Evolutionary conservation across 1,140 invertebrate species (phyloP).

Genomic region (Tetramorium simillimum): DNA sequence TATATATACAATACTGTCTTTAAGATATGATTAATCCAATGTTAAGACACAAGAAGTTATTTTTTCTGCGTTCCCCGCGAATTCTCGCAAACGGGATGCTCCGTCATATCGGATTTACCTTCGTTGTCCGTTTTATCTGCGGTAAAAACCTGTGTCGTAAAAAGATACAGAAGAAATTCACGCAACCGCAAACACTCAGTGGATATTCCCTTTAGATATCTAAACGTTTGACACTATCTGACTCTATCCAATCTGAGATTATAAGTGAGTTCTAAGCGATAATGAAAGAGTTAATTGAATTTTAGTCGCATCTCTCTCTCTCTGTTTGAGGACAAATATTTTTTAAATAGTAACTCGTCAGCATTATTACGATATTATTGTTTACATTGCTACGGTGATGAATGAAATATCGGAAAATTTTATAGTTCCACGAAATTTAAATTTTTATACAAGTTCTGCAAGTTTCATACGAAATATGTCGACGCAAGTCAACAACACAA

Average conservation of each 20-base stretch:
- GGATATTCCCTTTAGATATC: neutral
- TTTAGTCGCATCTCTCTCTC: neutral
- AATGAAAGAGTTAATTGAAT: neutral
- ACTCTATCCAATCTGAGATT: neutral
- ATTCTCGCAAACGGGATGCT: neutral
- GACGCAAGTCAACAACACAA: neutral
- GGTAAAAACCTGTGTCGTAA: slow-evolving; percentile 9
- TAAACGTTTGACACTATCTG: neutral
- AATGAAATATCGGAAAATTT: neutral
- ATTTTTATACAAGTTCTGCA: neutral
- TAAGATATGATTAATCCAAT: neutral
- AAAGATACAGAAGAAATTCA: neutral
- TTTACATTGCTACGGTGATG: neutral
- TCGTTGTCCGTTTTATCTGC: neutral
- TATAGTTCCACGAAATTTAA: neutral
- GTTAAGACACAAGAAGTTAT: neutral
- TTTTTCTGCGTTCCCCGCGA: neutral
- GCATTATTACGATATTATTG: neutral
- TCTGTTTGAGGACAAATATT: neutral
- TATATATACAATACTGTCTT: neutral
- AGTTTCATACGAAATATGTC: neutral
- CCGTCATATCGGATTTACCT: neutral
- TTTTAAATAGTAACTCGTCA: neutral
- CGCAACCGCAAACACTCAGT: neutral
- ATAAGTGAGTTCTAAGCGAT: neutral